phyloP scores from a whole-genome alignment of 2,113 vertebrate genomes.

The Shinisaurus crocodilurus region DNA sequence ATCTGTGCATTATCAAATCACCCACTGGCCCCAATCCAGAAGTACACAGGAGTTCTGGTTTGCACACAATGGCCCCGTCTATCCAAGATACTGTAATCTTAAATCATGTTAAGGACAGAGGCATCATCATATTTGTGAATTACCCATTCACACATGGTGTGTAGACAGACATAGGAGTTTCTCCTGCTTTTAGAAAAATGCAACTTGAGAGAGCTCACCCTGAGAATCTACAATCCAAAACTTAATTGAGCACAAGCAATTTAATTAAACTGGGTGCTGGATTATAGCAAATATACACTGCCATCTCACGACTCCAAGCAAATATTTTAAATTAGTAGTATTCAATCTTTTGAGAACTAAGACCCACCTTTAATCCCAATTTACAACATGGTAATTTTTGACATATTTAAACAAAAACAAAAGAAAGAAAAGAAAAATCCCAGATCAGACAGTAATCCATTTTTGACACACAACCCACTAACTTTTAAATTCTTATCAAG shows the following conservation, averaged over 20 bases:
- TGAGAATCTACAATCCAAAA: neutral
- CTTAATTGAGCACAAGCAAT: neutral
- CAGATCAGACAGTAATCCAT: neutral
- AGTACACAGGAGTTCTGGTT: neutral
- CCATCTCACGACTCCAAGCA: neutral
- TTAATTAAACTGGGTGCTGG: neutral
- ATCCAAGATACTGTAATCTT: neutral
- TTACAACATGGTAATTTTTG: no score
- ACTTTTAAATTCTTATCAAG: neutral
- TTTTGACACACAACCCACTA: no score
- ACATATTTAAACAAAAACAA: neutral
- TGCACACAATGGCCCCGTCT: neutral
- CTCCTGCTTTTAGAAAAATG: neutral
- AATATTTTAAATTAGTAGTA: neutral
- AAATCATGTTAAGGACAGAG: neutral
- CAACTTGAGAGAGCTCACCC: neutral
- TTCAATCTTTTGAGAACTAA: neutral
- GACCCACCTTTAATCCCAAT: neutral
- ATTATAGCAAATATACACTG: neutral
- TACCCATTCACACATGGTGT: neutral
- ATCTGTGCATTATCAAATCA: neutral
- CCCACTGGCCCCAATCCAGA: neutral
- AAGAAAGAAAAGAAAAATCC: neutral
- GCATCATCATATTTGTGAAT: neutral
- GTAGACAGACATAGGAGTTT: neutral